Percentiles rank a stretch among this genome's conserved stretches.
Conservation (phyloP, 35 echinoderm and acorn worm genomes). For the Heliocidaris erythrogramma region DNA sequence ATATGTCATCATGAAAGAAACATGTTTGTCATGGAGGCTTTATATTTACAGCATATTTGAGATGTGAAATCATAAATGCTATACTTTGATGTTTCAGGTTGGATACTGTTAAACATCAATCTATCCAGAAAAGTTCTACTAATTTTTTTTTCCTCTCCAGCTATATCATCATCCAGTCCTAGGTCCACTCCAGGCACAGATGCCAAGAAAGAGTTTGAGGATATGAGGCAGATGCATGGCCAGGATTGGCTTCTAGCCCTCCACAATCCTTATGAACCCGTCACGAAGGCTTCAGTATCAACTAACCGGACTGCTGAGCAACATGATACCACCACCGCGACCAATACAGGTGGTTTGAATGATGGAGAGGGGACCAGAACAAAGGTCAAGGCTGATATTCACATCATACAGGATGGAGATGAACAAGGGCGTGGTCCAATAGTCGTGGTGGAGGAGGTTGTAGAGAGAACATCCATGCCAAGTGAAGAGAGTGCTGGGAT, state of each 20-base stretch:
- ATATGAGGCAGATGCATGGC: slow-evolving; percentile 77
- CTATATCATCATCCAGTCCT: neutral
- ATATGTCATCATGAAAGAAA: no score
- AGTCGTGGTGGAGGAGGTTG: neutral
- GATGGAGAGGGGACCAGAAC: neutral
- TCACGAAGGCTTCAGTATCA: neutral
- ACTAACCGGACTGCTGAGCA: neutral
- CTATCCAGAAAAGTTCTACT: neutral
- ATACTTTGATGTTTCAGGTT: neutral
- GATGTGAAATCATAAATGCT: no score
- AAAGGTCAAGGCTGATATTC: neutral
- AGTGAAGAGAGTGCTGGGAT: neutral
- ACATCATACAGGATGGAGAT: neutral
- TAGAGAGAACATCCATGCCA: neutral
- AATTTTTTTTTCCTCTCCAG: neutral
- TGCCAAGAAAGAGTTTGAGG: slow-evolving; percentile 78
- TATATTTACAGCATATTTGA: no score
- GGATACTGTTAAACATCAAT: neutral
- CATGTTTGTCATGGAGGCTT: no score
- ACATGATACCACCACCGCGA: neutral
- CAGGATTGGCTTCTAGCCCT: slow-evolving; percentile 83
- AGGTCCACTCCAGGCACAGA: slow-evolving; percentile 53
- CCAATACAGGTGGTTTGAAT: neutral
- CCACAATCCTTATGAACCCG: slow-evolving; percentile 63
- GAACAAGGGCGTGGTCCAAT: neutral